Base-by-base conservation (phyloP, 2,797 vertebrate species). In the Sebastes reedi region DNA sequence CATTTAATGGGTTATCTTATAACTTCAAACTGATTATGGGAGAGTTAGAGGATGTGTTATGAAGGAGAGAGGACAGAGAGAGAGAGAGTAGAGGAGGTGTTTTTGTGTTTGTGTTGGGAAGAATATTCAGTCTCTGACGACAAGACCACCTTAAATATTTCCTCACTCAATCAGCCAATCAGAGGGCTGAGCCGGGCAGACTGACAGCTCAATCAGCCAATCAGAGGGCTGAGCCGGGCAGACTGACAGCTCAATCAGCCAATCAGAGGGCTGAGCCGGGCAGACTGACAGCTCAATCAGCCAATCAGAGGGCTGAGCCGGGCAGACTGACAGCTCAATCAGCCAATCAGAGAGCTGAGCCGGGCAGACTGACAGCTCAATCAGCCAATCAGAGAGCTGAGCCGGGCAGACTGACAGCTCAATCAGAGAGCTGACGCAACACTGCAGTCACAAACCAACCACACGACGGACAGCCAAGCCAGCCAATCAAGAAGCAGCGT, bases 401-500 rank as follows among this genome's bases (percentile, higher is more conserved):
- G 32, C 75, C 4, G n/a, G 11, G 27, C 73, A 25, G 42, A 36
- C 12, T 0, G 18, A 64, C 42, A 32, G 36, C 80, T 14, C 39
- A 20, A 9, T 85, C 71, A 69, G 24, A 74, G 39, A 61, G 67
- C 68, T 2, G 18, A 30, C 32, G 34, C 18, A 25, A 9, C 29
- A 29, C 52, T 11, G 8, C 55, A 42, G 42, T 20, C 65, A 69
- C 46, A 78, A 82, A 69, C 66, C 52, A 69, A 71, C 58, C 72
- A 59, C 59, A 46, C 2, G 0, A 8, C 27, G 7, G 22, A 36
- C 30, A 72, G 65, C 69, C 54, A 34, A 25, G 60, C 67, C 1
- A n/a, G 79, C 83, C 79, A 87, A 82, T 87, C 73, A 75, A 1
- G 8, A 73, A 60, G 74, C 82, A 36, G 73, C 50, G 13, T 50